Evolutionary conservation across 92 coral and sea anemone species (phyloP), one percentile per base, ranked within the genome.

Genomic region (Porites divaricata): DNA sequence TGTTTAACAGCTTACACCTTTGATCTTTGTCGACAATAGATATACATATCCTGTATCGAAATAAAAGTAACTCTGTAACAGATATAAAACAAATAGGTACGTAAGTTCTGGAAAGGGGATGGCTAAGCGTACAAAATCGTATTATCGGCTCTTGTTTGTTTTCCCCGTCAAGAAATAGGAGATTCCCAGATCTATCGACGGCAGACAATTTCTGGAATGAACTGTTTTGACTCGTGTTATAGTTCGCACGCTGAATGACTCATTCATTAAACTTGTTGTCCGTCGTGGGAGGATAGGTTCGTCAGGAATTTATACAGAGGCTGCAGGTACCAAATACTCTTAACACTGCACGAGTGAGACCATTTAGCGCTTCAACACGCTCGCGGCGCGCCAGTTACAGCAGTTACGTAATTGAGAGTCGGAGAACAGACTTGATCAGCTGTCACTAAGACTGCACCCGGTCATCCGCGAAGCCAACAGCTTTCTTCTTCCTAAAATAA

Each of bases 1-100:
- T 19, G 63, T 50, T 66, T 25, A 17, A 35, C 23, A 8, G 50
- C 52, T 66, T 51, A 65, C 63, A 19, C 50, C 48, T 52, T 59
- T 24, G 71, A 77, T 67, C 28, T 22, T 23, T 63, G 85, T 69
- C 41, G 85, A 28, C 68, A 56, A 69, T 25, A 80, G 14, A 80
- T n/a, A 54, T 41, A 56, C 76, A 80, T 58, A 49, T 80, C 75
- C 86, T 82, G 86, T 72, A 72, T 82, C 79, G 63, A 72, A 62
- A 69, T 61, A 54, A 80, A 70, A 62, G 86, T 70, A 82, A 82
- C 86, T 82, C 86, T 82, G 86, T 82, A 82, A 72, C 86, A 72
- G 73, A 62, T 35, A 35, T 35, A 35, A 35, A 35, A 35, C 73
- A 61, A 82, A 72, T 72, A 72, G 63, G 16, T 48, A 82, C 22